A percentile compares a stretch with the other conserved stretches of the same genome.
phyloP scores from a whole-genome alignment of 2,113 vertebrate genomes.

The Alligator mississippiensis region DNA sequence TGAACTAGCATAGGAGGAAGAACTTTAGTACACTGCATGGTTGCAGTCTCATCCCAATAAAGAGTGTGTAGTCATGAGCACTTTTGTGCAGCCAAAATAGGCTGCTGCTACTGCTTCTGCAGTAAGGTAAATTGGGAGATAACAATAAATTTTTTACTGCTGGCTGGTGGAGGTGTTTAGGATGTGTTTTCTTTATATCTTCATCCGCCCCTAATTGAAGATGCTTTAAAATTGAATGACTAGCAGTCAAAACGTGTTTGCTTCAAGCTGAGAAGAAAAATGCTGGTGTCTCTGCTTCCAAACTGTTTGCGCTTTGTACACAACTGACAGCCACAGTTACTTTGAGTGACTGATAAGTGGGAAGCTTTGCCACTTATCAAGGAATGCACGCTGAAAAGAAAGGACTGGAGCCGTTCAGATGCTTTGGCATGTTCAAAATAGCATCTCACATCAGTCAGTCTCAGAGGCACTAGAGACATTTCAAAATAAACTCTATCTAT shows the following conservation, averaged over 20 bases:
- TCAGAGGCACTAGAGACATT: constrained; percentile 76
- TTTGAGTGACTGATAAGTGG: constrained; percentile 88
- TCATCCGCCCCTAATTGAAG: constrained; percentile 86
- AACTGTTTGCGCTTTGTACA: constrained; percentile 86
- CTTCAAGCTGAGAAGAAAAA: constrained; percentile 88
- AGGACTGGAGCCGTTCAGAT: constrained; percentile 76
- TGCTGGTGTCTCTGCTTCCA: constrained; percentile 83
- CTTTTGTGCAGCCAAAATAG: constrained; percentile 52
- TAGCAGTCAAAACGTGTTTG: constrained; percentile 88
- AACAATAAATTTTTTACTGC: constrained; percentile 80
- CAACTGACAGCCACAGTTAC: constrained; percentile 86
- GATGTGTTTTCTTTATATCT: constrained; percentile 87
- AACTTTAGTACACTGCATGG: background rate
- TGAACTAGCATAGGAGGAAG: constrained; percentile 31
- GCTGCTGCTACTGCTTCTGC: constrained; percentile 46
- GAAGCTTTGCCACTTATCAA: constrained; percentile 84
- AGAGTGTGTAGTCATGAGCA: constrained; percentile 44
- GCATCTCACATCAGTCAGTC: constrained; percentile 85
- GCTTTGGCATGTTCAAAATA: constrained; percentile 85
- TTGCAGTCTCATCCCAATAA: constrained; percentile 26
- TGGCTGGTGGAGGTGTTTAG: constrained; percentile 82
- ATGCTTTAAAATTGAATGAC: constrained; percentile 89
- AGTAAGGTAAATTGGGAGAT: constrained; percentile 74
- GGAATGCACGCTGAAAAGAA: constrained; percentile 81
- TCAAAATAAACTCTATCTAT: constrained; percentile 72